Conservation (phyloP, 2,888 invertebrate genomes). For the Gymnoscelis rufifasciata region DNA sequence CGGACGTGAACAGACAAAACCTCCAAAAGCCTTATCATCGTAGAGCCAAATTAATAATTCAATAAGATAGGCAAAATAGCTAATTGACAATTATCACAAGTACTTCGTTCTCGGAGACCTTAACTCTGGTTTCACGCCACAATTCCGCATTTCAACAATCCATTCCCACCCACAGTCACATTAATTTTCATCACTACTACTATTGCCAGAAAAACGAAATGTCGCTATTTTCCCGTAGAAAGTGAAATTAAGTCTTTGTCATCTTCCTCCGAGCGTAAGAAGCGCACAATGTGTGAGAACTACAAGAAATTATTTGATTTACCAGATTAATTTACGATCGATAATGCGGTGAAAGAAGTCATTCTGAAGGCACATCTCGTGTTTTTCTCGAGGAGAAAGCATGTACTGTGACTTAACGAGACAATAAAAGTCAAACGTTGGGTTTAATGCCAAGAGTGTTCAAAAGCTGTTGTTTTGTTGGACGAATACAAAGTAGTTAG, state of each 20-base stretch:
- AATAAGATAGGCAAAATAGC: no score
- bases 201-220: conserved; percentile 47
- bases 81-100: no score
- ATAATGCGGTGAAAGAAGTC: conserved; percentile 2
- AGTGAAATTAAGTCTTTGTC: conserved; percentile 46
- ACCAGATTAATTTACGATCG: conserved; percentile 17
- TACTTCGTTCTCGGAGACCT: no score
- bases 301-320: conserved; percentile 24
- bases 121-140: no score
- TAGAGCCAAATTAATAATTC: no score
- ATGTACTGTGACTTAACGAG: background rate
- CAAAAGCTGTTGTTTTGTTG: background rate
- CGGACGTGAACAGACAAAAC: no score
- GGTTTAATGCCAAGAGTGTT: conserved; percentile 2
- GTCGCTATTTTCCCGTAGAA: conserved; percentile 47
- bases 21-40: no score
- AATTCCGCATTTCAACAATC: background rate
- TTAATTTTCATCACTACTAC: conserved; percentile 36
- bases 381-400: background rate
- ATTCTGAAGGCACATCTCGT: background rate
- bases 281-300: conserved; percentile 37
- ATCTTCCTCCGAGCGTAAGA: conserved; percentile 24
- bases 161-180: background rate
- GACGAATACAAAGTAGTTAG: conserved; percentile 1
- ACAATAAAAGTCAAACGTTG: background rate